A percentile compares a stretch with the other conserved stretches of the same genome.
Conservation (phyloP, 2,888 invertebrate genomes). For the Schizotus pectinicornis region DNA sequence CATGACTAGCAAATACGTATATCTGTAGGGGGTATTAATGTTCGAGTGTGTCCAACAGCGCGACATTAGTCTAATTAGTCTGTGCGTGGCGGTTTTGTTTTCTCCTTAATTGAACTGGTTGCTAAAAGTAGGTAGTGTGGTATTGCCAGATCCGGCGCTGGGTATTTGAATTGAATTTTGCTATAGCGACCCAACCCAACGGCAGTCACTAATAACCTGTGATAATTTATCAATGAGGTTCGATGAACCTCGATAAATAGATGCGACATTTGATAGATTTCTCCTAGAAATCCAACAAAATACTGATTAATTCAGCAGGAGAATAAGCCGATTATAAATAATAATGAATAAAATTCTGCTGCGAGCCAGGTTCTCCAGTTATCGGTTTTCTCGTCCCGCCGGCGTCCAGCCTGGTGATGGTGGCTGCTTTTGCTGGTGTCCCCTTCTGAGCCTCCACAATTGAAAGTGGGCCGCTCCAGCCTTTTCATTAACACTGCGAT, state of each 20-base stretch:
- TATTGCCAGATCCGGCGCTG: no score
- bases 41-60: no score
- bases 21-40: no score
- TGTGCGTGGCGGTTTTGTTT: no score
- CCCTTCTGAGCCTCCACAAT: slow-evolving; percentile 22
- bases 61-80: no score
- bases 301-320: slow-evolving; percentile 13
- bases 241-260: slow-evolving; percentile 4
- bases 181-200: no score
- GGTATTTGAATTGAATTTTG: no score
- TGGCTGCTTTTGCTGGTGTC: slow-evolving; percentile 17
- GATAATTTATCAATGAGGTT: slow-evolving; percentile 12
- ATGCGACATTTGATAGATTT: slow-evolving; percentile 13
- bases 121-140: no score
- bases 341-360: slow-evolving; percentile 10
- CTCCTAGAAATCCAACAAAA: slow-evolving; percentile 7
- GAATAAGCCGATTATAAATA: slow-evolving; percentile 23
- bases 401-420: slow-evolving; percentile 1
- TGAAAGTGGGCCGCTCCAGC: slow-evolving; percentile 27
- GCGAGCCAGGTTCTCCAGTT: slow-evolving; percentile 5
- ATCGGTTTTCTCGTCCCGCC: slow-evolving; percentile 10
- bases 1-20: no score
- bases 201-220: neutral
- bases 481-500: slow-evolving; percentile 27
- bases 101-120: no score